Evolutionary conservation across 2,888 invertebrate genomes (phyloP).

Genomic region (Ptilodon capucinus): DNA sequence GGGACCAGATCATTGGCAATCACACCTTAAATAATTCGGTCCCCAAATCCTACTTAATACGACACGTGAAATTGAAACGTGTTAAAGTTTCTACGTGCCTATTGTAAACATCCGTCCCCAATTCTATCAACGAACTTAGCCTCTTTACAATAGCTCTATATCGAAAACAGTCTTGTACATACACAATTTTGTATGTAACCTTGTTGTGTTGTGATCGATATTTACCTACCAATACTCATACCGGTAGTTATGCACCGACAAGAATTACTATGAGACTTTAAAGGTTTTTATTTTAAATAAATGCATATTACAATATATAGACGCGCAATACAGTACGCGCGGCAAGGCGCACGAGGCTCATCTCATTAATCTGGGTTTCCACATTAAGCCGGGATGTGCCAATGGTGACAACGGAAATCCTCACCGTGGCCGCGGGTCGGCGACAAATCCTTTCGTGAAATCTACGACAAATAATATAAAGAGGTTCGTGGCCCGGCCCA

Average conservation of each 20-base stretch:
- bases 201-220: background rate
- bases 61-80: conserved; percentile 66
- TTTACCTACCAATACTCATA: background rate
- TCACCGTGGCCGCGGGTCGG: conserved; percentile 57
- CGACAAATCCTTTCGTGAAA: conserved; percentile 71
- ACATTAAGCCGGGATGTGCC: conserved; percentile 75
- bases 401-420: conserved; percentile 74
- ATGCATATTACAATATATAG: conserved; percentile 22
- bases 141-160: conserved; percentile 51
- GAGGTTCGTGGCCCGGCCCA: conserved; percentile 36
- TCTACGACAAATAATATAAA: conserved; percentile 63
- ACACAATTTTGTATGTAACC: background rate
- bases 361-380: conserved; percentile 77
- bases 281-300: no score
- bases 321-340: conserved; percentile 30
- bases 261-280: no score
- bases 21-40: conserved; percentile 26
- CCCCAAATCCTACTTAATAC: conserved; percentile 45
- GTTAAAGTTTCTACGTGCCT: conserved; percentile 66
- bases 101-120: conserved; percentile 66
- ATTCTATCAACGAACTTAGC: conserved; percentile 63
- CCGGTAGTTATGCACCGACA: no score
- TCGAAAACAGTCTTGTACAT: conserved; percentile 39
- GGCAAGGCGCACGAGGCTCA: conserved; percentile 53
- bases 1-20: conserved; percentile 16